These are phyloP conservation scores for Amphimedon queenslandica DNA, from an alignment of 37 sponge, comb jelly and placozoan genomes.

Conservation along the genomic window DNA sequence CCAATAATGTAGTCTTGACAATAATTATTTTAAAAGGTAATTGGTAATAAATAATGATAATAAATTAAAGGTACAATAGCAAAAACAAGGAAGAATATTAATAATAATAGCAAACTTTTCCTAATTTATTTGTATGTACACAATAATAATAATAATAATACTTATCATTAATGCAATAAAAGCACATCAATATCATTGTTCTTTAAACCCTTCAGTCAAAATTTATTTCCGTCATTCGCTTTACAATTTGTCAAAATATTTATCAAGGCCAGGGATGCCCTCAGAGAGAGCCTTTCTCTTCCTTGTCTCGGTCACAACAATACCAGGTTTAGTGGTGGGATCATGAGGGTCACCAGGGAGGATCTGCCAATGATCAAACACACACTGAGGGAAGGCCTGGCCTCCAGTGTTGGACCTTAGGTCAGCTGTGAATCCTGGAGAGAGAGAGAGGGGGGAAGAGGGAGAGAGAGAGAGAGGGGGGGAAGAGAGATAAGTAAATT, in stretches of 20 bases:
- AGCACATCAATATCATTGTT: too few species aligned
- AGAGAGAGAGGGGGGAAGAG: not conserved
- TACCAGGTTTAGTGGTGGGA: constrained; percentile 42
- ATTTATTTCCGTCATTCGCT: too few species aligned
- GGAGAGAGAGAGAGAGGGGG: not conserved
- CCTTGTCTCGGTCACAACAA: constrained; percentile 79
- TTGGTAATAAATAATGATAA: too few species aligned
- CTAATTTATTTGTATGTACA: too few species aligned
- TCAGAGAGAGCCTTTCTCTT: constrained; percentile 96
- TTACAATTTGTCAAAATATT: constrained; percentile 95
- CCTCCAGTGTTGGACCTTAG: constrained; percentile 93
- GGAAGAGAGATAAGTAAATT: not conserved
- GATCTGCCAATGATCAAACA: constrained; percentile 98
- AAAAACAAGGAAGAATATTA: too few species aligned
- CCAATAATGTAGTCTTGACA: too few species aligned
- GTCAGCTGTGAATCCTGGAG: constrained; percentile 92
- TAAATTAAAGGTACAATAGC: too few species aligned
- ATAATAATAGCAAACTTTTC: too few species aligned
- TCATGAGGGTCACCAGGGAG: constrained; percentile 81
- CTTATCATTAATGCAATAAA: not conserved
- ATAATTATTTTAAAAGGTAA: too few species aligned
- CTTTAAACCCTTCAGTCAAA: too few species aligned
- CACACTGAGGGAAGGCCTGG: constrained; percentile 99
- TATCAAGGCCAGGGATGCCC: constrained; percentile 73
- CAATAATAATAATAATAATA: not conserved